Evolutionary conservation across 35 echinoderm and acorn worm species (phyloP).

Genomic region (Heliocidaris erythrogramma): DNA sequence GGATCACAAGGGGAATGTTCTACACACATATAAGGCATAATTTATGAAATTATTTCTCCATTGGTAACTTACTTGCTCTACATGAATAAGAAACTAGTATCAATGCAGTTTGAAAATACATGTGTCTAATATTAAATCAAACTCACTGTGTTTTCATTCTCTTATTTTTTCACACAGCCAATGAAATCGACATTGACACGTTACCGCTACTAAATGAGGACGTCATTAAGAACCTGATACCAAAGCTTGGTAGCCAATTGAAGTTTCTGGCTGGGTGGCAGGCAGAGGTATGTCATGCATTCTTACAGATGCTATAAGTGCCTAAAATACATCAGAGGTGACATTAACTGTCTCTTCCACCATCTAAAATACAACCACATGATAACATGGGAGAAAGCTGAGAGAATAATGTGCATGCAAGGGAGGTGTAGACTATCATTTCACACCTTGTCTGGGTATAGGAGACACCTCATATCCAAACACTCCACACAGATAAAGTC

Average conservation of each 20-base stretch:
- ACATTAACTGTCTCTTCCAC: background rate
- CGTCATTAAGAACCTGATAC: conserved; percentile 25
- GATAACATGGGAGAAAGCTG: background rate
- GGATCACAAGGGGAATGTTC: background rate
- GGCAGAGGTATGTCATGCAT: conserved; percentile 28
- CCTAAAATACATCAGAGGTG: background rate
- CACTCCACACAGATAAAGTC: background rate
- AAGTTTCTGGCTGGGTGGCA: conserved; percentile 42
- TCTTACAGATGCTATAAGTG: background rate
- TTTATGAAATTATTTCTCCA: background rate
- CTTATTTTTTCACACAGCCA: background rate
- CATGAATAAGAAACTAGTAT: background rate
- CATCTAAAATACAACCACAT: background rate
- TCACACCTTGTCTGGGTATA: conserved; percentile 6
- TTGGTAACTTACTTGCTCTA: background rate
- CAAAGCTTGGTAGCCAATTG: conserved; percentile 41
- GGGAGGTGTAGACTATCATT: background rate
- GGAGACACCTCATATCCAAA: conserved; percentile 20
- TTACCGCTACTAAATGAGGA: background rate
- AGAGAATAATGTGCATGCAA: background rate
- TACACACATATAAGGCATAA: background rate
- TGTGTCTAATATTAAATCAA: background rate
- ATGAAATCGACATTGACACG: background rate
- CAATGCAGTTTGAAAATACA: background rate
- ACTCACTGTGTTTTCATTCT: background rate